phyloP scores from a whole-genome alignment of 1,140 invertebrate species.

The Trichonephila clavipes region DNA sequence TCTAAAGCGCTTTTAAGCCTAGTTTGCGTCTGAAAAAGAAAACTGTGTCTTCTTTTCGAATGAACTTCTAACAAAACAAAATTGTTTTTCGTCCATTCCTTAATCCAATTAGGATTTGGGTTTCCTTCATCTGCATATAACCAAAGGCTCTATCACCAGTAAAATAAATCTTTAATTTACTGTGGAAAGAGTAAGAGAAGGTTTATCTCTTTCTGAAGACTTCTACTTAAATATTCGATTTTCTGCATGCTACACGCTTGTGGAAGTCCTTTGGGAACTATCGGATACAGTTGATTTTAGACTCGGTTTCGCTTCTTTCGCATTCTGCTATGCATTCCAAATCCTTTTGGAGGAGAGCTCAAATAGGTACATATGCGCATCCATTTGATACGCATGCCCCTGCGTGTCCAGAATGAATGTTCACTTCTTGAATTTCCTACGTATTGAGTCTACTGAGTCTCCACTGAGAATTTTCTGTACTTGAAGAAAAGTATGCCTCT shows the following conservation, averaged over 20 bases:
- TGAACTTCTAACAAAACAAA: not conserved
- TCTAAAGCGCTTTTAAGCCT: not conserved
- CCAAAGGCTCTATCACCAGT: not conserved
- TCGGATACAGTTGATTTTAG: constrained; percentile 38
- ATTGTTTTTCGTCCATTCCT: not conserved
- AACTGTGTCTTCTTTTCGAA: not conserved
- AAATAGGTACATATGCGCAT: not conserved
- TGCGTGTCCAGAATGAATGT: constrained; percentile 2
- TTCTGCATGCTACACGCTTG: constrained; percentile 25
- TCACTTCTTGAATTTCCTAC: not conserved
- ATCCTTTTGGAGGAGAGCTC: not conserved
- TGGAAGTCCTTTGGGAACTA: not conserved
- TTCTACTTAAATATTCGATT: constrained; percentile 67
- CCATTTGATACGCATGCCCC: not conserved
- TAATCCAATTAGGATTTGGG: constrained; percentile 26
- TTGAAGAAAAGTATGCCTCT: not conserved
- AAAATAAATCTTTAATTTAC: constrained; percentile 65
- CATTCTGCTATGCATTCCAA: constrained; percentile 16
- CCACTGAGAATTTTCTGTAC: not conserved
- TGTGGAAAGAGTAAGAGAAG: not conserved
- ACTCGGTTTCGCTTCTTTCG: not conserved
- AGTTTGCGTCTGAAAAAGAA: not conserved
- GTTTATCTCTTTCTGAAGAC: constrained; percentile 31
- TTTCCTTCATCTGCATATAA: constrained; percentile 58
- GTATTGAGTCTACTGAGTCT: not conserved